These are phyloP conservation scores for Trachythela sp. DNA, from an alignment of 64 coral and sea anemone genomes.

Conservation along the genomic window DNA sequence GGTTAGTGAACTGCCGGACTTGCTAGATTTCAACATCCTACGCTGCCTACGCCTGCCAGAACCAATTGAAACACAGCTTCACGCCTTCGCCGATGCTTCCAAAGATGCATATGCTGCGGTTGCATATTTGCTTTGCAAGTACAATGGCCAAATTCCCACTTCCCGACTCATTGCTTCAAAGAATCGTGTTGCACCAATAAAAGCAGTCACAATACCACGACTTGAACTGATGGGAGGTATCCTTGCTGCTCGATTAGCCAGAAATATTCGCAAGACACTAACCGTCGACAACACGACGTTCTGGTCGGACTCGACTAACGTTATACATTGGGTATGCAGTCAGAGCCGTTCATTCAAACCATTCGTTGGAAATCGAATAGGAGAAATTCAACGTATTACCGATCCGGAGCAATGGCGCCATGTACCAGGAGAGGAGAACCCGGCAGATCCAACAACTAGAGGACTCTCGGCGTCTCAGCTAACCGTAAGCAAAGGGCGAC, in stretches of 20 bases:
- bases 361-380: not conserved
- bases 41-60: too few relatives aligned
- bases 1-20: too few relatives aligned
- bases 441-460: slow-evolving; percentile 2
- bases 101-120: too few relatives aligned
- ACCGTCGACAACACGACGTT: not conserved
- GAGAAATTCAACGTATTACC: not conserved
- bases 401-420: slow-evolving; percentile 30
- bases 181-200: slow-evolving; percentile 31
- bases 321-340: slow-evolving; percentile 8
- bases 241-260: not conserved
- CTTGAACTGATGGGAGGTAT: slow-evolving; percentile 31
- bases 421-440: slow-evolving; percentile 6
- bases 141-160: not conserved
- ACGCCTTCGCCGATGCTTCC: too few relatives aligned
- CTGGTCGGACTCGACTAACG: slow-evolving; percentile 14
- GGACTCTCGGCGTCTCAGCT: not conserved
- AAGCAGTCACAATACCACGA: slow-evolving; percentile 19
- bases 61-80: too few relatives aligned
- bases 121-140: not conserved
- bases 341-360: slow-evolving; percentile 19
- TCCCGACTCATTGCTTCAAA: slow-evolving; percentile 27
- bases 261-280: not conserved
- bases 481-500: not conserved
- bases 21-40: too few relatives aligned